Evolutionary conservation across 2,888 invertebrate species (phyloP).

Genomic region (Volucella inanis): DNA sequence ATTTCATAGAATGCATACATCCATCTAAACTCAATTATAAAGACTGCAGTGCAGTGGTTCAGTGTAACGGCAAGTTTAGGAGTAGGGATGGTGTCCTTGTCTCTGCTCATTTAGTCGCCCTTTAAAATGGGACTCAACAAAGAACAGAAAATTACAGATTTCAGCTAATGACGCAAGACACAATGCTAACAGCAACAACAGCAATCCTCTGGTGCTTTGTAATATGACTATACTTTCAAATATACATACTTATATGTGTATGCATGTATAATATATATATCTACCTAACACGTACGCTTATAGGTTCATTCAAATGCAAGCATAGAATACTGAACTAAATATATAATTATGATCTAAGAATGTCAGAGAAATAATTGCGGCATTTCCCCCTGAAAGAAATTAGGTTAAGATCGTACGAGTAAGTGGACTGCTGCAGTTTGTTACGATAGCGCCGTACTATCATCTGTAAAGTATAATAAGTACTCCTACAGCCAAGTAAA

Average conservation of each 20-base stretch:
- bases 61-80: conserved; percentile 28
- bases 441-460: not conserved
- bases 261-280: not conserved
- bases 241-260: not conserved
- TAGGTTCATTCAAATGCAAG: not conserved
- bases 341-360: conserved; percentile 49
- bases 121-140: conserved; percentile 29
- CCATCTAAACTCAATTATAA: conserved; percentile 67
- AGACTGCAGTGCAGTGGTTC: conserved; percentile 65
- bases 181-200: conserved; percentile 26
- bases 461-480: not conserved
- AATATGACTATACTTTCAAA: not conserved
- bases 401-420: not conserved
- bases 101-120: conserved; percentile 54
- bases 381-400: conserved; percentile 13
- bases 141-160: conserved; percentile 61
- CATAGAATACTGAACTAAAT: conserved; percentile 29
- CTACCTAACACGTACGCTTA: too few species aligned
- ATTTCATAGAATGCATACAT: conserved; percentile 37
- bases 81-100: conserved; percentile 40
- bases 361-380: conserved; percentile 34
- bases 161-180: conserved; percentile 62
- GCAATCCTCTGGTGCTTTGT: conserved; percentile 20
- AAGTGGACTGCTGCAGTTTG: not conserved
- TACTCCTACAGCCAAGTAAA: conserved; percentile 1